These are phyloP conservation scores for Diacarnus erythraeanus DNA, from an alignment of 37 sponge, comb jelly and placozoan genomes.

Conservation along the genomic window DNA sequence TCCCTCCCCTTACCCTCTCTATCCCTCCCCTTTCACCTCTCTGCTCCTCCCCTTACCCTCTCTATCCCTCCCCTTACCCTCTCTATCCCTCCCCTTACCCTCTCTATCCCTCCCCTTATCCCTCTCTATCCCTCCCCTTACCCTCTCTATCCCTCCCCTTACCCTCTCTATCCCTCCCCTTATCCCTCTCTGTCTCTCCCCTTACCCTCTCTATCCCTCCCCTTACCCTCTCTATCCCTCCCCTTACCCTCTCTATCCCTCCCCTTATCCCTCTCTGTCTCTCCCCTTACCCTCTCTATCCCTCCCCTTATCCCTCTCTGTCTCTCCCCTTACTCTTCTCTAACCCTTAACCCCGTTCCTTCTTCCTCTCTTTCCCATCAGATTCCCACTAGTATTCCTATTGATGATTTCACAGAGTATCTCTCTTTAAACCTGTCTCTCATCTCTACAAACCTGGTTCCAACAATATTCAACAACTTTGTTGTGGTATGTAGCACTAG, in stretches of 20 bases:
- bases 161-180: neutral
- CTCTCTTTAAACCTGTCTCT: constrained; percentile 15
- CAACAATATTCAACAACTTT: constrained; percentile 28
- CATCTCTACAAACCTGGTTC: neutral
- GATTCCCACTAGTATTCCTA: constrained; percentile 17
- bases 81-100: neutral
- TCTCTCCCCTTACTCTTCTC: neutral
- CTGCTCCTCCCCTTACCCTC: neutral
- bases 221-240: neutral
- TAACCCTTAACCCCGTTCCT: no score
- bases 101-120: neutral
- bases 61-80: neutral
- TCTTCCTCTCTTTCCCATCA: neutral
- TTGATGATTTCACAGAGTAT: constrained; percentile 5
- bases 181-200: neutral
- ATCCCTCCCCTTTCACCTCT: neutral
- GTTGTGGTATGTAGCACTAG: constrained; percentile 27
- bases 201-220: neutral
- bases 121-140: neutral
- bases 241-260: neutral
- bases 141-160: no score
- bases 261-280: neutral
- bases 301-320: neutral
- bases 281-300: neutral
- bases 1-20: neutral